Base-by-base conservation (phyloP, 2,113 vertebrate species). In the Carollia perspicillata region DNA sequence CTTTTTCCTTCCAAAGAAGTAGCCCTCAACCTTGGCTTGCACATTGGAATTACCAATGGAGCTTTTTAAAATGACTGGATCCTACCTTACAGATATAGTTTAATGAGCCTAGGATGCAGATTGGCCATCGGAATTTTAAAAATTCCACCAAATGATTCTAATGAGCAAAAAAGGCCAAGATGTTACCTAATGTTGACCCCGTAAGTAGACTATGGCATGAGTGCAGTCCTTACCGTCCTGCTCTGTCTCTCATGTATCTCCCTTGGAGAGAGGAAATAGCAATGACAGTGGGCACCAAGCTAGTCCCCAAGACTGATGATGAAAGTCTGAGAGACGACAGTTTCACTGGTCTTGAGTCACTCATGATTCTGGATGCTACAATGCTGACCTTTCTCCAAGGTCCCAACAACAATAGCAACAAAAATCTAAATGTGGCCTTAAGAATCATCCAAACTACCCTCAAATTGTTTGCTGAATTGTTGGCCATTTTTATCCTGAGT, bases 401-500 rank as follows among this genome's bases (percentile, higher is more conserved):
- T 58, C 13, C 20, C 22, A 65, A 22, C 6, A 91, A 40, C 40
- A 63, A 13, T 12, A 93, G 20, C 35, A 33, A 42, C 16, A 84
- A 88, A 74, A 80, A 40, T 60, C 7, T 23, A 93, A 93, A 60
- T 47, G 37, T 66, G 33, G 66, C 53, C 49, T 69, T 47, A 35
- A 44, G 8, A 44, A 10, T 65, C 74, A 92, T 65, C 53, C 65
- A 69, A 84, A 85, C 11, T 91, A 89, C 10, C 23, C 5, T 83
- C 60, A 71, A 47, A 55, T 44, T 63, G 5, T 89, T 95, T 75
- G 63, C 49, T 68, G 8, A 89, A 85, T 22, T 86, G 13, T 85
- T 75, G 78, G 26, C 49, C 26, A 68, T 63, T 91, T 89, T 88
- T 91, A 84, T 88, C 65, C 71, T 60, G 47, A 94, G n/a, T 96